phyloP scores from a whole-genome alignment of 2,888 invertebrate species.

The Cinara cedri region DNA sequence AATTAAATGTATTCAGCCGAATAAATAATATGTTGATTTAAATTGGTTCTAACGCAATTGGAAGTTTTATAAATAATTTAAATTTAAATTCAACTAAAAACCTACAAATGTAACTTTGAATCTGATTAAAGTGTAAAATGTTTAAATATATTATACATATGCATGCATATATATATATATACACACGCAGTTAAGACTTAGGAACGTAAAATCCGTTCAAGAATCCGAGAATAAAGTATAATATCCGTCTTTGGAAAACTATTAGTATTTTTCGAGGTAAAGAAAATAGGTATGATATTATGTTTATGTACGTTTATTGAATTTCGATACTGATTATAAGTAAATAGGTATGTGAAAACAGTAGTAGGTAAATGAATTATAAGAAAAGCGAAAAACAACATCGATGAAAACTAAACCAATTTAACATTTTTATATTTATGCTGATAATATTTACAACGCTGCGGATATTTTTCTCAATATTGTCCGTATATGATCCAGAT shows the following conservation, averaged over 20 bases:
- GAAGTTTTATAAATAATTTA: slow-evolving; percentile 13
- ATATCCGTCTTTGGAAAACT: slow-evolving; percentile 18
- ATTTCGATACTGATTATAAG: background rate
- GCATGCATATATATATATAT: too few relatives aligned
- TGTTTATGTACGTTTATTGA: background rate
- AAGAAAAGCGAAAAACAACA: too few relatives aligned
- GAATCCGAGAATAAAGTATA: slow-evolving; percentile 5
- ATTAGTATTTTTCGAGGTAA: slow-evolving; percentile 20
- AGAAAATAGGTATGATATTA: background rate
- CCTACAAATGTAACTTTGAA: slow-evolving; percentile 17
- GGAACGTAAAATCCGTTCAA: slow-evolving; percentile 3
- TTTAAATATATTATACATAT: too few relatives aligned
- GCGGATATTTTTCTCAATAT: too few relatives aligned
- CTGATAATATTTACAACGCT: too few relatives aligned
- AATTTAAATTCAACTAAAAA: slow-evolving; percentile 26
- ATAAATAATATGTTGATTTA: slow-evolving; percentile 14
- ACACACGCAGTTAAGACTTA: too few relatives aligned
- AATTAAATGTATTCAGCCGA: background rate
- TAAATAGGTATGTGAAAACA: too few relatives aligned
- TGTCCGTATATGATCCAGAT: too few relatives aligned
- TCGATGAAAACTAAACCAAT: too few relatives aligned
- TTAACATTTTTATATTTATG: too few relatives aligned
- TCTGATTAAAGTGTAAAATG: slow-evolving; percentile 41
- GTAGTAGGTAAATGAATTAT: too few relatives aligned
- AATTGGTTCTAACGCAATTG: background rate